phyloP scores from a whole-genome alignment of 2,797 vertebrate species.

The Hoplostethus atlanticus region DNA sequence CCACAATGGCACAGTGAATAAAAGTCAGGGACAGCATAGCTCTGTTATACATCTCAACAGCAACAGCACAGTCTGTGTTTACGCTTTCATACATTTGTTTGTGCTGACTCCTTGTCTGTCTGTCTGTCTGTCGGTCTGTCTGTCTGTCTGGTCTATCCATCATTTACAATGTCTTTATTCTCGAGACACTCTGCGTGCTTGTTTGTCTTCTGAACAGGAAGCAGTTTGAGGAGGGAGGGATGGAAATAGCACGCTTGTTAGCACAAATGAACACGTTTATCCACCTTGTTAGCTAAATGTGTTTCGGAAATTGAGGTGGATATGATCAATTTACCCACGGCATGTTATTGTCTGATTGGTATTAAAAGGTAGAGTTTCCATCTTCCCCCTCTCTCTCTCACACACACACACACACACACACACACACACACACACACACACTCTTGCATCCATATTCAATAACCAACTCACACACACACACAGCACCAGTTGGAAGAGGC shows the following conservation, averaged over 20 bases:
- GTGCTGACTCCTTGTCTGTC: constrained; percentile 64
- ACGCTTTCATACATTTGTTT: constrained; percentile 68
- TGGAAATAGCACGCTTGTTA: constrained; percentile 41
- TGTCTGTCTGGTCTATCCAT: constrained; percentile 39
- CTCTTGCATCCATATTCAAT: constrained; percentile 66
- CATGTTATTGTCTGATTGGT: constrained; percentile 44
- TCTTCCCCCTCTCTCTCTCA: not conserved
- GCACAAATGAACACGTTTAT: constrained; percentile 59
- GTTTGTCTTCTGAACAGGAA: constrained; percentile 36
- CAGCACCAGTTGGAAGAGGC: constrained; percentile 74
- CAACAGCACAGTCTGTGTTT: constrained; percentile 69
- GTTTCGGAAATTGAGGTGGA: constrained; percentile 54
- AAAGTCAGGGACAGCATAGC: constrained; percentile 73
- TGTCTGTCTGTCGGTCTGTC: constrained; percentile 50
- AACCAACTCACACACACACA: constrained; percentile 54
- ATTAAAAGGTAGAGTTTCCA: constrained; percentile 48
- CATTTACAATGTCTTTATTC: constrained; percentile 66
- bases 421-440: constrained; percentile 43
- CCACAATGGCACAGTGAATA: constrained; percentile 75
- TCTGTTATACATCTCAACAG: constrained; percentile 66
- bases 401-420: constrained; percentile 13
- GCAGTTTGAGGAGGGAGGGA: constrained; percentile 24
- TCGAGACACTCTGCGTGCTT: constrained; percentile 46
- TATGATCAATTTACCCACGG: constrained; percentile 52
- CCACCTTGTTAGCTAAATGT: constrained; percentile 52